Evolutionary conservation across 2,113 vertebrate species (phyloP).

Genomic region (Malurus cyaneus): DNA sequence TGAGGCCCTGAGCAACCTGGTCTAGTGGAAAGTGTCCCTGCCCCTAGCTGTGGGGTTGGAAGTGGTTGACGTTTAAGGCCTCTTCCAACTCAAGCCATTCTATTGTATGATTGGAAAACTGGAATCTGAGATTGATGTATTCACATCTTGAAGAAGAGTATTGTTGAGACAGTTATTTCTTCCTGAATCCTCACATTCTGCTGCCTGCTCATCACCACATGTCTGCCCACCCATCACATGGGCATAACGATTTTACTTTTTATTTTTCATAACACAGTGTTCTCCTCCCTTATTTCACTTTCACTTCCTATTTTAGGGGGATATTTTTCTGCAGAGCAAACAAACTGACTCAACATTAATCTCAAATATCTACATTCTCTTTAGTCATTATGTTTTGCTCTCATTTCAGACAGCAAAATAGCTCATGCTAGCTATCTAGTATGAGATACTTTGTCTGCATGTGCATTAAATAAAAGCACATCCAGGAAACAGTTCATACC

Average conservation of each 20-base stretch:
- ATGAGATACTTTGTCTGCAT: neutral
- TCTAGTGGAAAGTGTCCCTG: neutral
- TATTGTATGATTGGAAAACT: neutral
- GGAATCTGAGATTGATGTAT: neutral
- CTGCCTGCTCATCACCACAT: neutral
- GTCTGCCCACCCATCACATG: neutral
- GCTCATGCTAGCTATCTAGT: neutral
- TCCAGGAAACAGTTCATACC: neutral
- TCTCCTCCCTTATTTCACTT: neutral
- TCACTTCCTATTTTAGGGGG: neutral
- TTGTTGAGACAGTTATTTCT: neutral
- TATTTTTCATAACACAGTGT: neutral
- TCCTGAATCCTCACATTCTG: neutral
- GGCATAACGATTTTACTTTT: neutral
- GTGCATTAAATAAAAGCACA: neutral
- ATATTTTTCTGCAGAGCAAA: neutral
- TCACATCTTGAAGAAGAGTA: neutral
- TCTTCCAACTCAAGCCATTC: neutral
- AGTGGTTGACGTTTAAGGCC: neutral
- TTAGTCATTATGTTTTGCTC: neutral
- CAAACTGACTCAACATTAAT: neutral
- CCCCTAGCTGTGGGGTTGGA: neutral
- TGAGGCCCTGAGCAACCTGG: neutral
- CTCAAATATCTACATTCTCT: neutral
- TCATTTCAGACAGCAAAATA: neutral